These are phyloP conservation scores for Dynastes maya DNA, from an alignment of 2,888 invertebrate genomes.

Conservation along the genomic window DNA sequence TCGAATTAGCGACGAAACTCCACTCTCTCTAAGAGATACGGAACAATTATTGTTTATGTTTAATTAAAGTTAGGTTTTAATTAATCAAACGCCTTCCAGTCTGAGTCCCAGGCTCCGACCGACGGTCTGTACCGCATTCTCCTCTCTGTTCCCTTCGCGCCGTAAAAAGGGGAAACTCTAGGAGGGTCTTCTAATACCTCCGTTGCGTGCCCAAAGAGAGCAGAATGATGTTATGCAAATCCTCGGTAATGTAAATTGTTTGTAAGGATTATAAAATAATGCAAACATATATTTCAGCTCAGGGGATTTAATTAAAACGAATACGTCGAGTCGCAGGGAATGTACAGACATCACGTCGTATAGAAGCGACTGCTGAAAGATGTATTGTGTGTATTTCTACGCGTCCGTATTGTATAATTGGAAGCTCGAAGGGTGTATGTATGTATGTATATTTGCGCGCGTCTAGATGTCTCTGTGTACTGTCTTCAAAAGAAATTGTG, in stretches of 20 bases:
- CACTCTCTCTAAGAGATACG: background rate
- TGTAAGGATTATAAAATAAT: constrained; percentile 45
- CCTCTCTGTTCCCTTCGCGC: background rate
- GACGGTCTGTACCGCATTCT: no score
- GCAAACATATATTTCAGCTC: constrained; percentile 41
- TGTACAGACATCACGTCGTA: no score
- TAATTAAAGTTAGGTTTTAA: constrained; percentile 47
- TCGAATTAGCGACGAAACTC: constrained; percentile 3
- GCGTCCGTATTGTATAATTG: no score
- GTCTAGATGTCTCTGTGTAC: no score
- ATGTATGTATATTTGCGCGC: no score
- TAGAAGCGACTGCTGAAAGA: no score
- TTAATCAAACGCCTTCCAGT: constrained; percentile 36
- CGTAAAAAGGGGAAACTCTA: background rate
- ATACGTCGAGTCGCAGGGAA: constrained; percentile 13
- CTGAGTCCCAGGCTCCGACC: background rate
- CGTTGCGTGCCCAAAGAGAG: constrained; percentile 26
- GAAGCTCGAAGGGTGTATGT: no score
- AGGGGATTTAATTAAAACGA: constrained; percentile 42
- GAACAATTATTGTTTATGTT: constrained; percentile 45
- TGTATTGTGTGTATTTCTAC: no score
- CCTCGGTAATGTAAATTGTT: constrained; percentile 45
- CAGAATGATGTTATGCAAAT: constrained; percentile 45
- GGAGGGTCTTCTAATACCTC: background rate
- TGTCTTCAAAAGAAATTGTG: no score